Percentiles rank a stretch among this genome's conserved stretches.
Evolutionary conservation across 2,797 vertebrate species (phyloP).

Genomic region (Aldrovandia affinis): DNA sequence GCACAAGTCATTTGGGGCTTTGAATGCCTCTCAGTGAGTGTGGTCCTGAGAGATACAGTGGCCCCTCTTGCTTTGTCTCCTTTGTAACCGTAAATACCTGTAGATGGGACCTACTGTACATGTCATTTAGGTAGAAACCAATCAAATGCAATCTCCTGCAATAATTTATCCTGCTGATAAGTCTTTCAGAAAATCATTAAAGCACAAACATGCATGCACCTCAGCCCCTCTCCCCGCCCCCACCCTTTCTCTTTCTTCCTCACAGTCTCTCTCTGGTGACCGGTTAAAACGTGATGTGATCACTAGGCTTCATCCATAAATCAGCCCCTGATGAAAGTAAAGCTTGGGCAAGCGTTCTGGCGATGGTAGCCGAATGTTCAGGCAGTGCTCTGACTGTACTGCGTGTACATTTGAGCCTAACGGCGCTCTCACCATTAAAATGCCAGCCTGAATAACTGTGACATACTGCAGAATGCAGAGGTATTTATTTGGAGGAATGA

Average conservation of each 20-base stretch:
- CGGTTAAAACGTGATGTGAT: no score
- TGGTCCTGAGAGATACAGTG: not conserved
- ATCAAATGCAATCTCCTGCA: no score
- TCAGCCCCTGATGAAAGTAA: no score
- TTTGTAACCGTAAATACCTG: not conserved
- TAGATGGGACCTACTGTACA: no score
- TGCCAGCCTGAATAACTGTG: not conserved
- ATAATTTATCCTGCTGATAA: no score
- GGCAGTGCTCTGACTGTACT: not conserved
- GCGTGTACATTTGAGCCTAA: not conserved
- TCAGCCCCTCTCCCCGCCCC: not conserved
- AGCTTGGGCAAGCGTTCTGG: not conserved
- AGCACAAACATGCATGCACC: not conserved
- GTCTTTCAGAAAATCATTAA: no score
- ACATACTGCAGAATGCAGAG: slow-evolving; percentile 5
- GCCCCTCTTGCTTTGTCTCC: not conserved
- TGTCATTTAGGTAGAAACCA: no score
- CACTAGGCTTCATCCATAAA: no score
- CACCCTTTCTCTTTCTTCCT: no score
- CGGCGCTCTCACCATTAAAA: slow-evolving; percentile 2
- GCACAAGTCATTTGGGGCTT: no score
- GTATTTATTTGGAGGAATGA: not conserved
- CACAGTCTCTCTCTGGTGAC: no score
- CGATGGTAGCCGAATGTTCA: not conserved
- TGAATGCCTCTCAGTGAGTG: no score